Base-by-base conservation (phyloP, 2,113 vertebrate species). In the Xiphias gladius region DNA sequence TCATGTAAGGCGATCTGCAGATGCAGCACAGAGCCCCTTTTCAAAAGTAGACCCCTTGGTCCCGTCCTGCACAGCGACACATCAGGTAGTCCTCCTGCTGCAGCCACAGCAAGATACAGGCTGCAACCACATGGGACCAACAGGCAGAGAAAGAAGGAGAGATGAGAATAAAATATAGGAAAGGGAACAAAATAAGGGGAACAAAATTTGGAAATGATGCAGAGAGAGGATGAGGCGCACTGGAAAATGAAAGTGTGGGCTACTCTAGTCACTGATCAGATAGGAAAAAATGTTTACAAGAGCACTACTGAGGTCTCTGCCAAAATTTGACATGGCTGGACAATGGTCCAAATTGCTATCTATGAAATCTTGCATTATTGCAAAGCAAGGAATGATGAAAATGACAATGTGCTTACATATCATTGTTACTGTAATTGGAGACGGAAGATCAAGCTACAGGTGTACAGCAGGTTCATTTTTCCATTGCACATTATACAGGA, bases 1-100 rank as follows among this genome's bases (percentile, higher is more conserved):
- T 94, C 87, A 90, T 95, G 96, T 96, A 96, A 96, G 93, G 87
- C 80, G 95, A 96, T 96, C 95, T 91, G 88, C 86, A 91, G 85
- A 89, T 84, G 82, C 89, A 84, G 93, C 92, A 96, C 95, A 96
- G 96, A 95, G 95, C 82, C 87, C 85, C 96, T 96, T 96, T 96
- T 96, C 92, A 96, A 86, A 72, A 64, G 86, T 81, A 77, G 83
- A 90, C 86, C 90, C 83, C 88, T 90, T 28, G 52, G 87, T 89
- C 84, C 71, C 30, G 43, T 86, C 75, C 91, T 83, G 88, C 88
- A 91, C 88, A 90, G 93, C 89, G 91, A 93, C 94, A 93, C 93
- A 90, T 90, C 94, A 93, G 93, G 94, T 94, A 92, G 94, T 94
- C 93, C 94, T 92, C 91, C 88, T 86, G 84, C 85, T 91, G 84